Base-by-base conservation (phyloP, 1,140 invertebrate genomes). In the Nylanderia fulva region DNA sequence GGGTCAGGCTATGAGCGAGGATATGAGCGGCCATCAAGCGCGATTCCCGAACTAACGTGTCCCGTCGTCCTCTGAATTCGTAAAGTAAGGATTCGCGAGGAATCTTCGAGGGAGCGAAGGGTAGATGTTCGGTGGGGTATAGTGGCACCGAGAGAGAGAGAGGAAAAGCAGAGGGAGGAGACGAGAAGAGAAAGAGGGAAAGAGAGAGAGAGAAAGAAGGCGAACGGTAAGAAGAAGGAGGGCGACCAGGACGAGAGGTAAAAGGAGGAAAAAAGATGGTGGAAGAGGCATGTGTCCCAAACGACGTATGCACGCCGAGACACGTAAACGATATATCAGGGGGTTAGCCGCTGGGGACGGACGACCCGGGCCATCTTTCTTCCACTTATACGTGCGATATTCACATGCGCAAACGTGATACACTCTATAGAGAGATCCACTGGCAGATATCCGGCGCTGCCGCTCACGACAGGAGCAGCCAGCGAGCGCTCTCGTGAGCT, bases 321-420 rank as follows among this genome's bases (percentile, higher is more conserved):
- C 94, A 95, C 94, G 93, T 94, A 94, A 95, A 94, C 94, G 94
- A 94, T 95, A 94, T 95, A 94, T 95, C 94, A 95, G 93, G 90
- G 93, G 94, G 94, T 94, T 94, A 94, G 93, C 94, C 94, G 91
- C 94, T 94, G 91, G 94, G 94, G 94, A 95, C 94, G 92, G 90
- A 93, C 92, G 93, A 94, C 92, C 93, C 90, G 90, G 92, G 93
- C 92, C 92, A 94, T 94, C 93, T 94, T 94, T 95, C 92, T 94
- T 94, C 92, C 91, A 93, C 93, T 94, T 94, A 93, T 91, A 93
- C 87, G 91, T 91, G 91, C 88, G 91, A 94, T 93, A 92, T 94
- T 94, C 93, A 93, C 93, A 94, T 93, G 93, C 90, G 91, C 92
- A 93, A 91, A 93, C 93, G 92, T 92, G 92, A 93, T 91, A 92